Base-by-base conservation (phyloP, 2,113 vertebrate species). In the Gobio gobio region DNA sequence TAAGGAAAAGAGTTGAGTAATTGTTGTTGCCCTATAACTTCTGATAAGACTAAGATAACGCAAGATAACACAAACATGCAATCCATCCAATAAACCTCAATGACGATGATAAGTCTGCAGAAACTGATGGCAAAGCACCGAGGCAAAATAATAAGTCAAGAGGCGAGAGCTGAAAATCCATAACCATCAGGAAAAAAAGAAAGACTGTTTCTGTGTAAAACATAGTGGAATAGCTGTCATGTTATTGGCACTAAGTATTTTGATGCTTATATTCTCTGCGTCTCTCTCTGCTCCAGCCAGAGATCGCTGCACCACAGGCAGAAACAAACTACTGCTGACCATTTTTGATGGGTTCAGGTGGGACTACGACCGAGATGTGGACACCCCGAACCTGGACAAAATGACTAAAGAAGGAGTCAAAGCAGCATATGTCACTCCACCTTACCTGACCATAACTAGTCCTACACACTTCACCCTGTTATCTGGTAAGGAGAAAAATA, bases 391-490 rank as follows among this genome's bases (percentile, higher is more conserved):
- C 86, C 91, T 98, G 18, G 94, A 98, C 0, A 0, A 88, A 0
- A 96, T 97, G 96, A 94, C 93, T 0, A 85, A 1, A 0, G 94
- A 95, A 0, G 96, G 97, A 0, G 95, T 97, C 40, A 97, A 94
- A 79, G 97, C 97, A 0, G 83, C 4, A 3, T 94, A 97, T 75
- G 94, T 96, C 91, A 96, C 92, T 0, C 96, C 97, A 0, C 9
- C 96, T 26, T 97, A 93, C 26, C 1, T 95, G 92, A 95, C 96
- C 87, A 84, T 96, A 84, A 96, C 96, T 86, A 96, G 95, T 87
- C 96, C 96, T 0, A 93, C 95, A 73, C 97, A 98, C 91, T 98
- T 97, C 92, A 97, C 96, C 0, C 89, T 97, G 87, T 91, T 98
- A 76, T 97, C 97, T 0, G 97, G 97, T 98, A 93, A 81, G 85